Conservation (phyloP, 1,140 invertebrate species). For the Papilio machaon region DNA sequence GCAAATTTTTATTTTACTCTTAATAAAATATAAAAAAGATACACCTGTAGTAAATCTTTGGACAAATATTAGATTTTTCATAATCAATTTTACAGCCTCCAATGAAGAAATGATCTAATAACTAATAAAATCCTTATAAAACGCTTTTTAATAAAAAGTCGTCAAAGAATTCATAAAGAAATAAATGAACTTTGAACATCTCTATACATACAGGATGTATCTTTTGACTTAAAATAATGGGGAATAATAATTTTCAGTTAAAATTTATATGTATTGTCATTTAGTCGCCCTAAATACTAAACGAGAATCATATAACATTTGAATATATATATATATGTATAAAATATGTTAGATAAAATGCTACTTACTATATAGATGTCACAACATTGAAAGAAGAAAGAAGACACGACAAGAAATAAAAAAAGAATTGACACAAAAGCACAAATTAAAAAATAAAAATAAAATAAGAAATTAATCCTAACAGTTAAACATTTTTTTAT, state of each 20-base stretch:
- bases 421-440: conserved; percentile 39
- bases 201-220: conserved; percentile 52
- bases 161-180: conserved; percentile 50
- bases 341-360: not conserved
- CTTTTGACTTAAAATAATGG: conserved; percentile 61
- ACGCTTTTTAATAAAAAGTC: conserved; percentile 63
- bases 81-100: conserved; percentile 45
- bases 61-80: conserved; percentile 46
- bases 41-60: conserved; percentile 44
- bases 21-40: conserved; percentile 53
- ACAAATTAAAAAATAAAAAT: conserved; percentile 40
- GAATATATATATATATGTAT: not conserved
- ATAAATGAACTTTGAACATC: conserved; percentile 48
- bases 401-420: conserved; percentile 45
- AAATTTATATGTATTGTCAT: conserved; percentile 79
- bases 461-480: conserved; percentile 18
- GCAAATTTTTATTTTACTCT: conserved; percentile 58
- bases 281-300: conserved; percentile 80
- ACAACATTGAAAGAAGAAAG: conserved; percentile 41
- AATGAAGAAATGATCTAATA: conserved; percentile 52
- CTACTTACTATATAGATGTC: conserved; percentile 4
- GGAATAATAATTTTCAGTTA: conserved; percentile 68
- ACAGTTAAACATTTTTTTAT: conserved; percentile 29
- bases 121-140: conserved; percentile 46
- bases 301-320: conserved; percentile 75